These are phyloP conservation scores for Hartigia nigra DNA, from an alignment of 2,888 invertebrate genomes.

Conservation along the genomic window DNA sequence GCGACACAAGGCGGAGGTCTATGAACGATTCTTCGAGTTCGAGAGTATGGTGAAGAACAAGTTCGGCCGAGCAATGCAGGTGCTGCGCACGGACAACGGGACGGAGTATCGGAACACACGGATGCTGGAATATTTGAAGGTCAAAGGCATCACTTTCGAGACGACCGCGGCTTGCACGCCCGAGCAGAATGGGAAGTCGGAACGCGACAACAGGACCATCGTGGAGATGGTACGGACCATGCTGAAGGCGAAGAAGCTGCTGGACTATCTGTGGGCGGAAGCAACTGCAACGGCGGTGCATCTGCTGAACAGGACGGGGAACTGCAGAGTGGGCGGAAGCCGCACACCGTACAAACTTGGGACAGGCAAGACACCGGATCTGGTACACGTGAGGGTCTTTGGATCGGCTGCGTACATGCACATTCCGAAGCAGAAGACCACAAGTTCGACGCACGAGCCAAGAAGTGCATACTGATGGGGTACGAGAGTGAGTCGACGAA, in stretches of 20 bases:
- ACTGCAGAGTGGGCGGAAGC: conserved; percentile 13
- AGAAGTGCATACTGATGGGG: conserved; percentile 16
- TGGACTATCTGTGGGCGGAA: conserved; percentile 35
- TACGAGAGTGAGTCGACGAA: conserved; percentile 18
- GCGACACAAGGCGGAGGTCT: conserved; percentile 17
- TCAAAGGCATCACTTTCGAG: conserved; percentile 22
- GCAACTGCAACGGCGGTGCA: conserved; percentile 34
- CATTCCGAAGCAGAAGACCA: conserved; percentile 26
- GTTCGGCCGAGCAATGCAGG: conserved; percentile 16
- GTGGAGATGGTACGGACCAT: conserved; percentile 29
- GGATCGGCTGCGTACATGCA: conserved; percentile 34
- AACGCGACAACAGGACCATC: conserved; percentile 27
- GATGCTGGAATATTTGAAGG: conserved; percentile 14
- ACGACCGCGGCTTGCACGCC: conserved; percentile 30
- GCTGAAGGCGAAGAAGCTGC: conserved; percentile 23
- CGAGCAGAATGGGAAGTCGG: conserved; percentile 29
- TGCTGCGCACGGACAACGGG: conserved; percentile 22
- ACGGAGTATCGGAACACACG: conserved; percentile 22
- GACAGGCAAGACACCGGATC: conserved; percentile 24
- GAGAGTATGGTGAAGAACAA: conserved; percentile 18
- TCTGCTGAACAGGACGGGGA: conserved; percentile 32
- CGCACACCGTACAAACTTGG: conserved; percentile 32
- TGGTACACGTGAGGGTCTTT: conserved; percentile 30
- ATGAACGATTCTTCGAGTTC: conserved; percentile 18
- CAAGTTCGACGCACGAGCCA: conserved; percentile 9